A percentile compares a stretch with the other conserved stretches of the same genome.
Evolutionary conservation across 1,140 invertebrate genomes (phyloP).

Genomic region (Leucophenga varia): DNA sequence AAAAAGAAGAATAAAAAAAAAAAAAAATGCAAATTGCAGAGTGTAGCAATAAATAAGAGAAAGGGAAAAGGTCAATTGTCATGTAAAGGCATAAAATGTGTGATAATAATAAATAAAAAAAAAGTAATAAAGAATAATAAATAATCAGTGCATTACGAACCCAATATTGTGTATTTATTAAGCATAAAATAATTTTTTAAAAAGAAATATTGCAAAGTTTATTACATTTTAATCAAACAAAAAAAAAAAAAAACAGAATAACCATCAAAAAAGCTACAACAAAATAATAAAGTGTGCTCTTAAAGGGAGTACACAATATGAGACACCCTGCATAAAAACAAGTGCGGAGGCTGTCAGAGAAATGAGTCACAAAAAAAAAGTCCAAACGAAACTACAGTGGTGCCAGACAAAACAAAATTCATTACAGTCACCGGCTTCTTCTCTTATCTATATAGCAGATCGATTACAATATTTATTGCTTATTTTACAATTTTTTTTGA

Average conservation of each 20-base stretch:
- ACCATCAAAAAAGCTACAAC: too few relatives aligned
- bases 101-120: constrained; percentile 5
- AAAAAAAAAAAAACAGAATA: too few relatives aligned
- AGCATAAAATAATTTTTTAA: constrained; percentile 33
- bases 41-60: constrained; percentile 15
- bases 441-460: too few relatives aligned
- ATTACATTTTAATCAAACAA: constrained; percentile 1
- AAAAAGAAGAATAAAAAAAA: constrained; percentile 12
- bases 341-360: not conserved
- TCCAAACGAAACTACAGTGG: not conserved
- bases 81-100: constrained; percentile 7
- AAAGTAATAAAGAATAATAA: constrained; percentile 2
- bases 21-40: too few relatives aligned
- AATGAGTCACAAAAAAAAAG: constrained; percentile 1
- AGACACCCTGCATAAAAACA: not conserved
- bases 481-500: too few relatives aligned
- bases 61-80: constrained; percentile 23
- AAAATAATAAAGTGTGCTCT: too few relatives aligned
- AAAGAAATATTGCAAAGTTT: constrained; percentile 12
- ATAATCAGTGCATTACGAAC: not conserved
- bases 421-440: constrained; percentile 12
- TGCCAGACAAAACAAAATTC: constrained; percentile 25
- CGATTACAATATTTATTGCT: too few relatives aligned
- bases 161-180: constrained; percentile 16
- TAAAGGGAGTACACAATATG: too few relatives aligned